Evolutionary conservation across 2,888 invertebrate genomes (phyloP).

Genomic region (Heliothis peltigera): DNA sequence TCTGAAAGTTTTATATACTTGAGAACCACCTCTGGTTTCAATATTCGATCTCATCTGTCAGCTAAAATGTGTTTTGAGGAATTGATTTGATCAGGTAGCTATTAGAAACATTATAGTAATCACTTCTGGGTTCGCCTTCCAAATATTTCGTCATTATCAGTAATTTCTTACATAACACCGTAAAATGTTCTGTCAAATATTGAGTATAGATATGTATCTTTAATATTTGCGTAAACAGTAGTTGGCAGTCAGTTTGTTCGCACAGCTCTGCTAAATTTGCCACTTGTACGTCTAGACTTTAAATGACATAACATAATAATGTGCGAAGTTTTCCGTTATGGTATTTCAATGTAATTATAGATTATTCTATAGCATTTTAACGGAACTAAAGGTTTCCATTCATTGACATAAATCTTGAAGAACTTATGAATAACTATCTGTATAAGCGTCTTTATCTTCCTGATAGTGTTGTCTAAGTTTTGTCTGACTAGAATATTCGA

Average conservation of each 20-base stretch:
- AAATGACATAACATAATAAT: background rate
- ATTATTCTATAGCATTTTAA: background rate
- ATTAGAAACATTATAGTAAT: background rate
- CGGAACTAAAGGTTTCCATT: background rate
- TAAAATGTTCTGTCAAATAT: slow-evolving; percentile 1
- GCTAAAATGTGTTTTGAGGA: background rate
- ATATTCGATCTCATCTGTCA: background rate
- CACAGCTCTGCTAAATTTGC: slow-evolving; percentile 27
- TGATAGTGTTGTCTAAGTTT: too few species aligned
- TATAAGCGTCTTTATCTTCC: too few species aligned
- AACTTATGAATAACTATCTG: background rate
- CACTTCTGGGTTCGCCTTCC: background rate
- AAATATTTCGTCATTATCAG: background rate
- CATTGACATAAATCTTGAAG: background rate
- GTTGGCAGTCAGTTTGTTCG: slow-evolving; percentile 18
- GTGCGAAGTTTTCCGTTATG: background rate
- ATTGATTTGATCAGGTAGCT: background rate
- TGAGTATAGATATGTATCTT: slow-evolving; percentile 10
- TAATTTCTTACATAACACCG: slow-evolving; percentile 21
- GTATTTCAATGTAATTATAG: background rate
- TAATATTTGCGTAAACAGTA: slow-evolving; percentile 30
- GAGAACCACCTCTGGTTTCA: too few species aligned
- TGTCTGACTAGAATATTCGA: too few species aligned
- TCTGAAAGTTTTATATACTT: too few species aligned
- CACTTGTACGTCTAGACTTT: slow-evolving; percentile 20